Evolutionary conservation across 2,888 invertebrate genomes (phyloP).

Genomic region (Rugalucina vietnamica): DNA sequence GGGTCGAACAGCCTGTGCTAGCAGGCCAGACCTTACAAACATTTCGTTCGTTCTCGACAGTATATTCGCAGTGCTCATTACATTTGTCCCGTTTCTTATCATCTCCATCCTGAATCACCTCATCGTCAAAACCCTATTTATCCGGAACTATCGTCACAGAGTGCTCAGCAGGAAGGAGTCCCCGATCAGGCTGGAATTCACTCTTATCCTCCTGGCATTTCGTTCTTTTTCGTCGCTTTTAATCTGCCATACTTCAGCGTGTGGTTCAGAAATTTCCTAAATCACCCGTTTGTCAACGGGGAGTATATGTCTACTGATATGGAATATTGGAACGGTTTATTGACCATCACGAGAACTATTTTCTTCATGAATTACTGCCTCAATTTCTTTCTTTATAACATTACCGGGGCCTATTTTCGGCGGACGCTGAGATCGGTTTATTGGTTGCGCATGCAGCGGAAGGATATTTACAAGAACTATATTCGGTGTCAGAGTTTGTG

Average conservation of each 20-base stretch:
- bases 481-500: slow-evolving; percentile 17
- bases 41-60: slow-evolving; percentile 73
- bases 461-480: slow-evolving; percentile 18
- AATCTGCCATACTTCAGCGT: slow-evolving; percentile 79
- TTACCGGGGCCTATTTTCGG: slow-evolving; percentile 79
- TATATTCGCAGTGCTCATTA: slow-evolving; percentile 71
- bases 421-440: slow-evolving; percentile 58
- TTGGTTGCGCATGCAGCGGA: background rate
- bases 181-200: slow-evolving; percentile 78
- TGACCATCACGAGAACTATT: slow-evolving; percentile 73
- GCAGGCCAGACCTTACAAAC: slow-evolving; percentile 53
- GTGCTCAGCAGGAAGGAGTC: slow-evolving; percentile 72
- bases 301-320: background rate
- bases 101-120: slow-evolving; percentile 73
- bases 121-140: slow-evolving; percentile 69
- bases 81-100: slow-evolving; percentile 72
- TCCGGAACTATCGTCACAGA: slow-evolving; percentile 57
- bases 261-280: slow-evolving; percentile 68
- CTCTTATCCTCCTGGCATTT: slow-evolving; percentile 78
- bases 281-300: background rate
- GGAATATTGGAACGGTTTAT: slow-evolving; percentile 62
- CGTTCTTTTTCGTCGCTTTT: slow-evolving; percentile 77
- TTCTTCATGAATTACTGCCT: slow-evolving; percentile 80
- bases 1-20: slow-evolving; percentile 57
- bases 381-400: slow-evolving; percentile 80